These are phyloP conservation scores for Hippolais icterina DNA, from an alignment of 2,113 vertebrate genomes.

Conservation along the genomic window DNA sequence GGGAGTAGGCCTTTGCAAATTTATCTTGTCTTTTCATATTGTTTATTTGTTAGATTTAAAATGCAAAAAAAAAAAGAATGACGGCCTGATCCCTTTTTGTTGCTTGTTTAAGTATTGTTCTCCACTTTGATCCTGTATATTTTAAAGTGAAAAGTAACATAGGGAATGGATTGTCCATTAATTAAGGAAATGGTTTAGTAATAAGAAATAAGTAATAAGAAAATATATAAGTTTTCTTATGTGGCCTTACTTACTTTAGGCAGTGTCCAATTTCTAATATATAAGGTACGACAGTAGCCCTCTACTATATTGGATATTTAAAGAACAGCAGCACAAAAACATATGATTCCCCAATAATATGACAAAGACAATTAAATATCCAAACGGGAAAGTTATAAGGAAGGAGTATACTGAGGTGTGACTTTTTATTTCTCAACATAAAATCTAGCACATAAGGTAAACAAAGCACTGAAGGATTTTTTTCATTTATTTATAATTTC, in stretches of 20 bases:
- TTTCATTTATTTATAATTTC: neutral
- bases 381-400: neutral
- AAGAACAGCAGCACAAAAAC: neutral
- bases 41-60: neutral
- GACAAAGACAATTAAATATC: neutral
- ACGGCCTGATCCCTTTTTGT: neutral
- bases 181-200: neutral
- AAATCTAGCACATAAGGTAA: neutral
- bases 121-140: neutral
- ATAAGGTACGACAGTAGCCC: neutral
- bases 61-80: neutral
- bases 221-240: neutral
- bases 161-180: neutral
- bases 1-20: neutral
- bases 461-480: neutral
- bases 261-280: neutral
- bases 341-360: neutral
- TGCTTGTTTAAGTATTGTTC: neutral
- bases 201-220: neutral
- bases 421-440: neutral
- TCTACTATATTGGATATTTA: neutral
- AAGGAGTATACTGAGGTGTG: neutral
- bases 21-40: neutral
- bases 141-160: neutral
- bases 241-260: neutral